Base-by-base conservation (phyloP, 1,140 invertebrate species). In the Ptiloglossa arizonensis region DNA sequence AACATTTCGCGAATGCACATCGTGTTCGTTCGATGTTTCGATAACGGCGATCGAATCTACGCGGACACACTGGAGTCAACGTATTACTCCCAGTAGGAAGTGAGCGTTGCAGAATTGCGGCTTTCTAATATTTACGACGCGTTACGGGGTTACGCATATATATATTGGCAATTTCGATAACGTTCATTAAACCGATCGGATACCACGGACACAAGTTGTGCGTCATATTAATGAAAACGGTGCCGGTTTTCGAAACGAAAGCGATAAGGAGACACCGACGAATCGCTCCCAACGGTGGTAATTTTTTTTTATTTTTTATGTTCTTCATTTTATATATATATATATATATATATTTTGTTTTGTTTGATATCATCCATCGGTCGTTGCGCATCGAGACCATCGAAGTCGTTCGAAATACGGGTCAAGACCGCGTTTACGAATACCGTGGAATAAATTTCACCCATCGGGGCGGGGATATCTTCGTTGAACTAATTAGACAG, bases 91-190 rank as follows among this genome's bases (percentile, higher is more conserved):
- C 66, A 38, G 17, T 17, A 48, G 66, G 32, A 13, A 4, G 32
- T 3, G 15, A 2, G 8, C 32, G 48, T 24, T 52, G 17, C 32
- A 15, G 22, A 68, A 68, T 24, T 32, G 32, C 32, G 46, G n/a
- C 44, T 24, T 68, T 54, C 66, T 68, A 68, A 68, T 68, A 68
- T 68, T 68, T 68, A 68, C 48, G 52, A 27, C 44, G 35, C 29
- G 24, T 27, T 67, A 35, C 9, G 22, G n/a, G n/a, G 17, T 17
- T 11, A 41, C 41, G 41, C 41, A 11, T 19, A 22, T 5, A 19
- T 2, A n/a, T n/a, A n/a, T n/a, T n/a, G n/a, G 44, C 52, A 70
- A 41, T 70, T 70, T 57, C 66, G 22, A 69, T 56, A 50, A 22
- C 50, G 50, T 56, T 56, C 67, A 38, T 70, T 70, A 44, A 70